Evolutionary conservation across 2,797 vertebrate species (phyloP), one percentile per base, ranked within the genome.

Genomic region (Anguilla anguilla): DNA sequence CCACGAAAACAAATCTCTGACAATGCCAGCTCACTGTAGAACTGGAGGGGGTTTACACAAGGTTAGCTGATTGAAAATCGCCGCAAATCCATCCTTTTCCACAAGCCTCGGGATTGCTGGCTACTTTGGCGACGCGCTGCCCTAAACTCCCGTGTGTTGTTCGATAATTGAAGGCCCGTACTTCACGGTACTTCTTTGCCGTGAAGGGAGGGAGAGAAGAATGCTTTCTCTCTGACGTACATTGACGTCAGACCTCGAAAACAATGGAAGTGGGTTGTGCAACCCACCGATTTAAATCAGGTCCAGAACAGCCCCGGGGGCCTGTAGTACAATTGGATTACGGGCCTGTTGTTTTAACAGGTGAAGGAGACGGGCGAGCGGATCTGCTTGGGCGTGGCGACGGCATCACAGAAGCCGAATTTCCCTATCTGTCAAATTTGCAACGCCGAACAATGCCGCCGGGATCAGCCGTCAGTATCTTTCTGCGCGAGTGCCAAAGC

Each of bases 221-320:
- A 28, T 86, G 87, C 51, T 43, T 90, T 82, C 69, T 64, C 10
- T 88, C 77, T 43, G 15, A 51, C 81, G 25, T 22, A 46, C 53
- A 79, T 79, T 91, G 90, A 89, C 81, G 81, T 86, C 81, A 89
- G 85, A 39, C 67, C 51, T 88, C 22, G 61, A 77, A 88, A 90
- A 86, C 53, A 85, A 87, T 61, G 86, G 85, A 39, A 79, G 86
- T 35, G 74, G 79, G 43, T 89, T 90, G 81, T 39, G 86, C 49
- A 89, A 90, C 31, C 39, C 25, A 22, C 49, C 85, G 55, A 88
- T 87, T 88, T 89, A 85, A 87, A 35, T 87, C 87, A 31, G 43
- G 5, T 85, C 53, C 69, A 88, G 86, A 81, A 87, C 85, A 81
- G 77, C 85, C 85, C 11, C 11, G 31, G 74, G 11, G 88, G 55